These are phyloP conservation scores for Stenodema calcarata DNA, from an alignment of 2,888 invertebrate species.

Conservation along the genomic window DNA sequence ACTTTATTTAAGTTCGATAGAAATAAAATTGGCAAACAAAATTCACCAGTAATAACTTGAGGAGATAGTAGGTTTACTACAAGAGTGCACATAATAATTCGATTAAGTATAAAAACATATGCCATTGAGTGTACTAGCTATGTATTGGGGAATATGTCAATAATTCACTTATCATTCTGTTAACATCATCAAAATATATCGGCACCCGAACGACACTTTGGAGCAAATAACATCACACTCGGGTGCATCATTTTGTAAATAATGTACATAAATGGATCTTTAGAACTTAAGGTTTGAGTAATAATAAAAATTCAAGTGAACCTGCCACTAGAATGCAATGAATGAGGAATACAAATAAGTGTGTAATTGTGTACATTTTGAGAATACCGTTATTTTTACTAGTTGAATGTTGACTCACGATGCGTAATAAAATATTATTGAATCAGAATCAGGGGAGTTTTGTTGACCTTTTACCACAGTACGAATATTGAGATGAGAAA, in stretches of 20 bases:
- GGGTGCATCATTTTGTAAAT: conserved; percentile 12
- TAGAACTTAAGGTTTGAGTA: conserved; percentile 20
- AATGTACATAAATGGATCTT: conserved; percentile 22
- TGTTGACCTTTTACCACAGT: background rate
- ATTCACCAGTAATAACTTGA: too few relatives aligned
- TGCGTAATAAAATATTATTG: background rate
- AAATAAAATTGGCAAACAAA: too few relatives aligned
- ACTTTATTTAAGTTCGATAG: too few relatives aligned
- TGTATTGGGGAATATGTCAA: background rate
- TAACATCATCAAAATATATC: background rate
- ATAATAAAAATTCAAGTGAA: conserved; percentile 1
- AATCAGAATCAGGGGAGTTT: background rate
- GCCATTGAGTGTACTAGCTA: background rate
- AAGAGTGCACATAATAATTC: too few relatives aligned
- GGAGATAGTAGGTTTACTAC: too few relatives aligned
- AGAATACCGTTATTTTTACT: conserved; percentile 29
- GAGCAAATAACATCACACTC: background rate
- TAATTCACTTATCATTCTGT: background rate
- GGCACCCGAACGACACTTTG: too few relatives aligned
- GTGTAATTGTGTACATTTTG: conserved; percentile 26
- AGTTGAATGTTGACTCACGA: conserved; percentile 35
- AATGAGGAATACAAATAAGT: background rate
- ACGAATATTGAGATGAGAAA: background rate
- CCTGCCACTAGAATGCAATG: background rate
- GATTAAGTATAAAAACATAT: background rate